These are phyloP conservation scores for Chrysocyon brachyurus DNA, from an alignment of 2,797 vertebrate genomes.

Conservation along the genomic window DNA sequence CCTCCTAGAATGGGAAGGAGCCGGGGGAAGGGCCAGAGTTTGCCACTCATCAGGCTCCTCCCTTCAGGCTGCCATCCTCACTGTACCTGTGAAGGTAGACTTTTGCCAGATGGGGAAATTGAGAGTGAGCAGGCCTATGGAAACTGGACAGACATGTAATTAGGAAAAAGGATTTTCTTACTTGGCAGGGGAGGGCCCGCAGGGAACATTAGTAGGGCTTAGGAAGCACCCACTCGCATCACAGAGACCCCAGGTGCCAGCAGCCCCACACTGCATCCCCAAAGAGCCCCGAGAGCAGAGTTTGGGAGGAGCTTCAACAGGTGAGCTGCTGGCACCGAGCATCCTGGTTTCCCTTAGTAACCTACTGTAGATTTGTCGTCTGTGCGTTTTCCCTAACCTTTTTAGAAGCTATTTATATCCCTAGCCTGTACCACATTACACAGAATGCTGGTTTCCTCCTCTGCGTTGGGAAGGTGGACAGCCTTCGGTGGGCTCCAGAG, in stretches of 20 bases:
- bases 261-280: neutral
- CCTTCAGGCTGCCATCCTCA: neutral
- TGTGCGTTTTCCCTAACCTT: conserved; percentile 76
- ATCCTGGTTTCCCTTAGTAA: conserved; percentile 80
- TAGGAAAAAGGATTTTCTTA: neutral
- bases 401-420: conserved; percentile 76
- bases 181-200: neutral
- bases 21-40: neutral
- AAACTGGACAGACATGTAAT: neutral
- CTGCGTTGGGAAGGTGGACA: neutral
- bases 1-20: neutral
- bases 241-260: neutral
- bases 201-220: neutral
- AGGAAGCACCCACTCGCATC: neutral
- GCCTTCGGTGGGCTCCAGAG: neutral
- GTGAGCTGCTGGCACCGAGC: conserved; percentile 54
- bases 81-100: neutral
- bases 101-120: conserved; percentile 8
- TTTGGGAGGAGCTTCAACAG: conserved; percentile 58
- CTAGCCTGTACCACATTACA: neutral
- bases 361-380: conserved; percentile 67
- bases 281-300: neutral
- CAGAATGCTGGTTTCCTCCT: conserved; percentile 45
- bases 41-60: neutral
- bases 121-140: neutral